Conservation (phyloP, 2,888 invertebrate species). For the Microplitis deprimator region DNA sequence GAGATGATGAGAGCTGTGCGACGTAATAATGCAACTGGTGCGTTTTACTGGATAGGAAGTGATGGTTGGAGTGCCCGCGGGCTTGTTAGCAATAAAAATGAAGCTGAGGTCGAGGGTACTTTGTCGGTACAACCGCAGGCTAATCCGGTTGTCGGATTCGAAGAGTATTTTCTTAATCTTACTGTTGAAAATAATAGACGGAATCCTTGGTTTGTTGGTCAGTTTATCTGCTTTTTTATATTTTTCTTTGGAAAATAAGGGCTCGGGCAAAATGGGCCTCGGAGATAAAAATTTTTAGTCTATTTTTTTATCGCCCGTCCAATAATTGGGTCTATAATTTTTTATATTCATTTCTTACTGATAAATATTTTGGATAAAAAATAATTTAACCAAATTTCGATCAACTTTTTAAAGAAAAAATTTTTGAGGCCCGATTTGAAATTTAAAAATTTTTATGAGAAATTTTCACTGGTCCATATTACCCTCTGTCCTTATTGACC, state of each 20-base stretch:
- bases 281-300: neutral
- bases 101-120: slow-evolving; percentile 93
- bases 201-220: slow-evolving; percentile 97
- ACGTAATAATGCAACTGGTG: slow-evolving; percentile 87
- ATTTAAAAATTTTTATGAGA: too few species aligned
- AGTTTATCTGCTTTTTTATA: slow-evolving; percentile 65
- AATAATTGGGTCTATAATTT: too few species aligned
- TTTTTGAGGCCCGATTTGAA: too few species aligned
- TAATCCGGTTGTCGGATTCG: slow-evolving; percentile 89
- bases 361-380: too few species aligned
- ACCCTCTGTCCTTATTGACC: too few species aligned
- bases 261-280: neutral
- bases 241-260: neutral
- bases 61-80: slow-evolving; percentile 96
- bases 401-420: too few species aligned
- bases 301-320: neutral
- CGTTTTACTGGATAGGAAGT: slow-evolving; percentile 96
- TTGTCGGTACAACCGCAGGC: slow-evolving; percentile 95
- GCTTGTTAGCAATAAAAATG: slow-evolving; percentile 86
- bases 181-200: slow-evolving; percentile 89
- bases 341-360: too few species aligned
- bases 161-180: slow-evolving; percentile 87
- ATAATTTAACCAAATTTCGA: too few species aligned
- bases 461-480: too few species aligned
- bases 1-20: slow-evolving; percentile 95